A percentile compares a stretch with the other conserved stretches of the same genome.
Conservation (phyloP, 2,113 vertebrate species). For the Cettia cetti region DNA sequence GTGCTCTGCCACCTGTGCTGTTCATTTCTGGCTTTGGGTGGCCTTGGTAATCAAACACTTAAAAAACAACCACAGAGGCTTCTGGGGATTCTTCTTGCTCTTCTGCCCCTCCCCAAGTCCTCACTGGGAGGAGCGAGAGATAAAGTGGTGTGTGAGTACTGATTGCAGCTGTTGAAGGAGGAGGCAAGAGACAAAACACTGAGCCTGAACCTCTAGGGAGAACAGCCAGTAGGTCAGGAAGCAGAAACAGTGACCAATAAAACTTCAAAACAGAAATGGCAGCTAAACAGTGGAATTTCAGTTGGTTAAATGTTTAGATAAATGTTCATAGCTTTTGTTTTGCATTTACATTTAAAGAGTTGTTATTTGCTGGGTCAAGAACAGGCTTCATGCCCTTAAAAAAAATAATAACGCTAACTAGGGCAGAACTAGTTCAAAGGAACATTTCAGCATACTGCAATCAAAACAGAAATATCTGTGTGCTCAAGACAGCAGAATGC, state of each 20-base stretch:
- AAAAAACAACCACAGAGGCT: not conserved
- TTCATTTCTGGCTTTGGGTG: not conserved
- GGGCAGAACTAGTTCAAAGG: not conserved
- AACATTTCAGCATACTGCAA: not conserved
- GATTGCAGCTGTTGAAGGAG: not conserved
- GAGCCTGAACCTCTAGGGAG: not conserved
- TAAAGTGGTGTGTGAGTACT: not conserved
- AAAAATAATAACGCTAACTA: not conserved
- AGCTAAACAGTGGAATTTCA: not conserved
- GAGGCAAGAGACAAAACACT: not conserved
- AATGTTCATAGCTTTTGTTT: not conserved
- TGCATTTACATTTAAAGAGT: not conserved
- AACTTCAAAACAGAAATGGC: not conserved
- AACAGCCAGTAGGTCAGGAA: not conserved
- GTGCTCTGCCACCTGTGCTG: not conserved
- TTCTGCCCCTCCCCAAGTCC: not conserved
- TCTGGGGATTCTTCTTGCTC: not conserved
- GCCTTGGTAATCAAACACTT: not conserved
- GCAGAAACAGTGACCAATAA: not conserved
- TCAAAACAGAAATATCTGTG: not conserved
- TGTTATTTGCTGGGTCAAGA: not conserved
- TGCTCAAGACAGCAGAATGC: not conserved
- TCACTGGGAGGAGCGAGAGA: not conserved
- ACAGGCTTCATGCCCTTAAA: not conserved
- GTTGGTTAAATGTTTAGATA: not conserved